Evolutionary conservation across 2,797 vertebrate species (phyloP), one percentile per base, ranked within the genome.

Genomic region (Moxostoma hubbsi): DNA sequence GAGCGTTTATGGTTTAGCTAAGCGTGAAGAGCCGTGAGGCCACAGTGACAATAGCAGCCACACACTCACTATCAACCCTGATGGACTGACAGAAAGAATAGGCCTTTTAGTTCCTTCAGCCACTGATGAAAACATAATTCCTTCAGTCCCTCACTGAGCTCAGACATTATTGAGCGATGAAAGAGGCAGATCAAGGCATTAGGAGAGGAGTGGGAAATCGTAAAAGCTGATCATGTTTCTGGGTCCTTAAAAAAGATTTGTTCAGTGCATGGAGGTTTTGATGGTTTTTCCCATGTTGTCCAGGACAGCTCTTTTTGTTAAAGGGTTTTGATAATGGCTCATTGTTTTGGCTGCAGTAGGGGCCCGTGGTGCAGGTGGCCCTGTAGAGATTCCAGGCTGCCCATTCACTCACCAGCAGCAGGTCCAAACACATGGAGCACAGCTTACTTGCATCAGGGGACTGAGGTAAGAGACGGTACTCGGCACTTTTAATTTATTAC

Each of bases 121-220:
- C 90, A 83, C 85, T 85, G 95, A 95, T 95, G 95, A 96, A 93
- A 96, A 94, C 94, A 93, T 94, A 95, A 96, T 96, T 93, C 93
- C 72, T 84, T 87, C 64, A 75, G 58, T 93, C 92, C 89, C 92
- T 93, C 79, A 57, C 90, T 90, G 93, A 92, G 92, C 88, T 89
- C 93, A 70, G 82, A 88, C 86, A 86, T 93, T 94, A 94, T 92
- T 94, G 87, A 72, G 61, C 85, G 91, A 88, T 92, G 92, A 94
- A 93, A 95, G 92, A 91, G 89, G 87, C 89, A 95, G 95, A 98
- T 96, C 94, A 95, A 96, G 93, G 94, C 87, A 89, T 89, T 87
- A 90, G 89, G 91, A 93, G 91, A 94, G 78, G 91, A 93, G 92
- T 94, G 93, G 92, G 92, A 93, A 93, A 91, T 90, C 92, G 92